Percentiles rank a stretch among this genome's conserved stretches.
phyloP scores from a whole-genome alignment of 1,140 invertebrate species.

The Elymnias hypermnestra region DNA sequence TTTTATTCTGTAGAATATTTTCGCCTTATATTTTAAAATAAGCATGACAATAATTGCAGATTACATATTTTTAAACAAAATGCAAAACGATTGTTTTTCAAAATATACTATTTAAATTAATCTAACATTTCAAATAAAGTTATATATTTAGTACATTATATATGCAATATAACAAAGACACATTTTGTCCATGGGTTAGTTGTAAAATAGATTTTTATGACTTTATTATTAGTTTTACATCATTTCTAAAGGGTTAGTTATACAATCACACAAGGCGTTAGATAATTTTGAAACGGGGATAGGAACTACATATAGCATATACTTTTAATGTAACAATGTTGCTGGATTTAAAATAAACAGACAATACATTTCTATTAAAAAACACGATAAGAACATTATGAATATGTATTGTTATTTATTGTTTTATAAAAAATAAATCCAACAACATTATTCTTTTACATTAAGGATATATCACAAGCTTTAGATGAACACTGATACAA shows the following conservation, averaged over 20 bases:
- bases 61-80: not conserved
- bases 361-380: not conserved
- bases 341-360: constrained; percentile 21
- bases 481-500: too few relatives aligned
- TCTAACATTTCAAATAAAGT: constrained; percentile 15
- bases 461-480: constrained; percentile 1
- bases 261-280: constrained; percentile 29
- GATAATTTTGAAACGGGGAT: constrained; percentile 24
- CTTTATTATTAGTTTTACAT: too few relatives aligned
- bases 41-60: constrained; percentile 1
- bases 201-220: constrained; percentile 15
- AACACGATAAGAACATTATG: too few relatives aligned
- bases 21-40: not conserved
- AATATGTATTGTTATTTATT: too few relatives aligned
- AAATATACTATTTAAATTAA: constrained; percentile 25
- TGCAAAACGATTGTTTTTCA: constrained; percentile 7
- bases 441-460: constrained; percentile 28
- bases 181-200: constrained; percentile 12
- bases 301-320: constrained; percentile 51
- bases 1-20: not conserved
- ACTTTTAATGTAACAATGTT: constrained; percentile 25
- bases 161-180: constrained; percentile 13
- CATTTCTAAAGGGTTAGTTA: constrained; percentile 17
- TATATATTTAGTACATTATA: constrained; percentile 7
- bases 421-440: constrained; percentile 24